phyloP scores from a whole-genome alignment of 2,888 invertebrate species.

The Calameuta filiformis region DNA sequence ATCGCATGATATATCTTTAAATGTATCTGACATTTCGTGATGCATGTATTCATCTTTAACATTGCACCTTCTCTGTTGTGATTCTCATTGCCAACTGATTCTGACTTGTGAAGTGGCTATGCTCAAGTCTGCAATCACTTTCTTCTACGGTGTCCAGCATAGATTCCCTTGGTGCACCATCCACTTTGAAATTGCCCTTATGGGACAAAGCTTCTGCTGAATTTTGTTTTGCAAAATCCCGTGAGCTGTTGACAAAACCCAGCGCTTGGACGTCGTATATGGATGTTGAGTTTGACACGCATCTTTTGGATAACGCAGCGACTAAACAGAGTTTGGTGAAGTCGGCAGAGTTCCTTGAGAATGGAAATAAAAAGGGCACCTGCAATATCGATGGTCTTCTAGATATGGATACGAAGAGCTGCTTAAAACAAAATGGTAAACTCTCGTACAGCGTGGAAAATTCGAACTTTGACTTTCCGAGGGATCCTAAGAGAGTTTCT shows the following conservation, averaged over 20 bases:
- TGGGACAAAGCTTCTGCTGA: conserved; percentile 81
- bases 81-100: background rate
- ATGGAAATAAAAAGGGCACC: conserved; percentile 29
- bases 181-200: conserved; percentile 70
- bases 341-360: conserved; percentile 58
- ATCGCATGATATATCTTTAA: background rate
- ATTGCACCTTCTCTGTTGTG: background rate
- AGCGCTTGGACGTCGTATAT: conserved; percentile 61
- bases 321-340: conserved; percentile 54
- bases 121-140: conserved; percentile 65
- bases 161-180: conserved; percentile 65
- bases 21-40: background rate
- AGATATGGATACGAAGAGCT: background rate
- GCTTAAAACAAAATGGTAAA: conserved; percentile 50
- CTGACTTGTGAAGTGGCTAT: conserved; percentile 56
- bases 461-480: conserved; percentile 46
- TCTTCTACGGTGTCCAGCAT: conserved; percentile 66
- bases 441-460: conserved; percentile 41
- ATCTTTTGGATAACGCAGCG: conserved; percentile 49
- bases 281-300: conserved; percentile 57
- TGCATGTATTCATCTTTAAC: background rate
- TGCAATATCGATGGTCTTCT: background rate
- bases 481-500: conserved; percentile 55
- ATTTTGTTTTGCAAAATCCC: conserved; percentile 79
- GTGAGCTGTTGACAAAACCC: conserved; percentile 75